Base-by-base conservation (phyloP, 2,113 vertebrate species). In the Maccullochella peelii region DNA sequence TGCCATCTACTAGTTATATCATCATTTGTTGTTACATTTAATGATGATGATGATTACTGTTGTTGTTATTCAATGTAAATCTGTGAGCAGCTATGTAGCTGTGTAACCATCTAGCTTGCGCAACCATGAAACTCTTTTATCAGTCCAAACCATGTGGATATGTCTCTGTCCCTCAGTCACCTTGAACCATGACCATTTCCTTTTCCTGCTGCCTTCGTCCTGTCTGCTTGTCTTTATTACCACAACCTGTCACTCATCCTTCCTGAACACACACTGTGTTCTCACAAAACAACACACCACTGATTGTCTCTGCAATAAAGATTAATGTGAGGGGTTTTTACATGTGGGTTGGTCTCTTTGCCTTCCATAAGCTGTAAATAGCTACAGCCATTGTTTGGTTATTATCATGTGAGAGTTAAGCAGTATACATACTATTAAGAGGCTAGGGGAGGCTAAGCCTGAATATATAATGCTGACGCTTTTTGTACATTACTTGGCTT, bases 201-300 rank as follows among this genome's bases (percentile, higher is more conserved):
- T 54, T 47, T 90, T 91, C 88, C 90, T 88, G 86, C 27, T 16
- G 30, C 73, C 63, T 67, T n/a, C 82, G 44, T 87, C 90, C 88
- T 89, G 80, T 73, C 76, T 77, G 72, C 59, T 47, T 52, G 66
- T 79, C 80, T 88, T 84, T 91, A 77, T 84, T 30, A 77, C 27
- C 49, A 1, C 83, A 65, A 42, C 68, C 67, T 62, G 77, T 82
- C 78, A 75, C 73, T 93, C 90, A 88, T 80, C 83, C 78, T 87
- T 86, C 82, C 84, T 88, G 67, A 47, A 49, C 21, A 8, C 74
- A 52, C 42, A 21, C 27, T 16, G 54, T 30, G 36, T 25, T 59
- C 52, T 54, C 44, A n/a, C 20, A 44, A 82, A 52, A 61, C 50
- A 72, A 27, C 36, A 27, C 38, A 36, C 8, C 8, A 12, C 27